These are phyloP conservation scores for Spinibarbus caldwelli DNA, from an alignment of 2,797 vertebrate species.

Conservation along the genomic window DNA sequence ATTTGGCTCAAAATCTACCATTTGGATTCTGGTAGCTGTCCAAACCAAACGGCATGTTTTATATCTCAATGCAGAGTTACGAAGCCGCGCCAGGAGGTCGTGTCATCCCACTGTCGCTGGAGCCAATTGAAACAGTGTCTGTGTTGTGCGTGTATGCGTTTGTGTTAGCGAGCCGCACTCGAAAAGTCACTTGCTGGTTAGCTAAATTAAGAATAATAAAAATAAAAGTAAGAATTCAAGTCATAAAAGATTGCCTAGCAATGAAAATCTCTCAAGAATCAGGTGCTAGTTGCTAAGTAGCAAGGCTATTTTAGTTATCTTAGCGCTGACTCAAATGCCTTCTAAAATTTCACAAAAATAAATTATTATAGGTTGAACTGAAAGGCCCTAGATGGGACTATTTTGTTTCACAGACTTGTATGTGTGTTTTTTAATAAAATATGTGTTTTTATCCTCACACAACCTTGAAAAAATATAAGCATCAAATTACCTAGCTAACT, in stretches of 20 bases:
- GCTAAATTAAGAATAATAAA: neutral
- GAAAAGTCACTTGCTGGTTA: neutral
- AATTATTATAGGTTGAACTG: neutral
- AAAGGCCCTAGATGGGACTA: neutral
- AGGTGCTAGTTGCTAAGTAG: neutral
- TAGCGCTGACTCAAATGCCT: neutral
- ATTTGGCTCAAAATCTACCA: slow-evolving; percentile 43
- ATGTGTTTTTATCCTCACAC: neutral
- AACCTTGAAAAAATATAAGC: neutral
- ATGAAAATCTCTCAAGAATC: neutral
- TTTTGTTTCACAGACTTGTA: neutral
- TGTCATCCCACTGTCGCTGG: slow-evolving; percentile 39
- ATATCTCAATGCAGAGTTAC: slow-evolving; percentile 16
- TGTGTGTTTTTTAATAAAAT: neutral
- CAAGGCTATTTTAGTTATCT: neutral
- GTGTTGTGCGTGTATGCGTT: neutral
- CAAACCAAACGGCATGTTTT: slow-evolving; percentile 22
- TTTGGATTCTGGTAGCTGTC: slow-evolving; percentile 37
- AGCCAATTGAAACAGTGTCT: slow-evolving; percentile 4
- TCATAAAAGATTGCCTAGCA: neutral
- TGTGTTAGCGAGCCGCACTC: neutral
- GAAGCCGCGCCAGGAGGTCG: slow-evolving; percentile 24
- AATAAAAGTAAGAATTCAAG: neutral
- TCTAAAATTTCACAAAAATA: neutral
- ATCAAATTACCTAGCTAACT: neutral